phyloP scores from a whole-genome alignment of 2,113 vertebrate genomes.

The Eretmochelys imbricata region DNA sequence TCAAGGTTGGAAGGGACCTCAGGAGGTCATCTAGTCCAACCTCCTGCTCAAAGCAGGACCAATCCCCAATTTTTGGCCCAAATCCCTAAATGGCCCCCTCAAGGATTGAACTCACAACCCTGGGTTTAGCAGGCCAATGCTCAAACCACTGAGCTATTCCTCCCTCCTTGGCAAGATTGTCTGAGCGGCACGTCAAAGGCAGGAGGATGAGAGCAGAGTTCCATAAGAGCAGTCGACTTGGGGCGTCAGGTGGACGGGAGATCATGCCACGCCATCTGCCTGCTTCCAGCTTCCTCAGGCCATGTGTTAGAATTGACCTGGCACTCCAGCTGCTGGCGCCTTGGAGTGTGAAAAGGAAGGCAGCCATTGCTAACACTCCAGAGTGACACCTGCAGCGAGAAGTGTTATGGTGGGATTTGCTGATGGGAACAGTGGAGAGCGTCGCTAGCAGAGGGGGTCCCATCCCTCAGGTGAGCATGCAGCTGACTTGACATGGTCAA shows the following conservation, averaged over 20 bases:
- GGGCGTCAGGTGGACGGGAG: background rate
- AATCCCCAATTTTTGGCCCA: too few species aligned
- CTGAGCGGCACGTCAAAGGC: background rate
- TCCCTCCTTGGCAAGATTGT: background rate
- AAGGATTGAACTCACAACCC: too few species aligned
- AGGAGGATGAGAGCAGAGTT: background rate
- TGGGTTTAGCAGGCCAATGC: too few species aligned
- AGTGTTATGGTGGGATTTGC: background rate
- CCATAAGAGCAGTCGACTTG: constrained; percentile 8
- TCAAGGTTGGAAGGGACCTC: too few species aligned
- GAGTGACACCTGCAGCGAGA: background rate
- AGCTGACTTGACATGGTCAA: background rate
- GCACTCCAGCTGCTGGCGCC: background rate
- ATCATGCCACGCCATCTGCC: background rate
- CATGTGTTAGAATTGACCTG: background rate
- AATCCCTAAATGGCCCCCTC: too few species aligned
- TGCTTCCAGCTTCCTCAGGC: background rate
- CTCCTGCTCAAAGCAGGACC: too few species aligned
- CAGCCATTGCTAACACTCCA: accelerated
- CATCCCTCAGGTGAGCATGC: background rate
- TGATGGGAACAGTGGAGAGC: background rate
- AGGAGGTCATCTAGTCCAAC: too few species aligned
- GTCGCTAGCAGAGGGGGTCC: accelerated
- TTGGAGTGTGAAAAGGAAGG: background rate
- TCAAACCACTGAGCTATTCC: too few species aligned